phyloP scores from a whole-genome alignment of 2,888 invertebrate genomes.

The Diplazon laetatorius region DNA sequence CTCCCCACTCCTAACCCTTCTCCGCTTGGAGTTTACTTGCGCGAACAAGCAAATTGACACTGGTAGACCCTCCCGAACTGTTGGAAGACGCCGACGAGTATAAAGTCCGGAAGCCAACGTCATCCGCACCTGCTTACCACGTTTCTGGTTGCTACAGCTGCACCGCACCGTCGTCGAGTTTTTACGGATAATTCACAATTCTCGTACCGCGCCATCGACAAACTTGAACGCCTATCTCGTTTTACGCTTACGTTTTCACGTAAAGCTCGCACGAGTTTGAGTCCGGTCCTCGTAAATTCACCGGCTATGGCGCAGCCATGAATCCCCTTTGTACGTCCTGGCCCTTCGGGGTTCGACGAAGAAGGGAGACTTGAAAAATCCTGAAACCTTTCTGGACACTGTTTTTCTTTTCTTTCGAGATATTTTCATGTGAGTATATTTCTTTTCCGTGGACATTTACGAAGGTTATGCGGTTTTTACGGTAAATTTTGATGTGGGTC shows the following conservation, averaged over 20 bases:
- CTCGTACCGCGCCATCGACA: not conserved
- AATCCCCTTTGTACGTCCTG: slow-evolving; percentile 4
- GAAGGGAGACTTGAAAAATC: slow-evolving; percentile 39
- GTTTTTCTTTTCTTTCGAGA: too few species aligned
- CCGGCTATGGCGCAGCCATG: slow-evolving; percentile 26
- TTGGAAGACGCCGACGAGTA: slow-evolving; percentile 14
- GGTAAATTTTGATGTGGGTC: too few species aligned
- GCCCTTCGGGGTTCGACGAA: slow-evolving; percentile 4
- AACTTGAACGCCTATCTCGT: slow-evolving; percentile 25
- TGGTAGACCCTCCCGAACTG: slow-evolving; percentile 24
- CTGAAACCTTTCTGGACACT: too few species aligned
- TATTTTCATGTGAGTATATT: too few species aligned
- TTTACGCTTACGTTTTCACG: slow-evolving; percentile 33
- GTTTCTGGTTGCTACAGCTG: slow-evolving; percentile 15
- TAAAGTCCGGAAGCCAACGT: slow-evolving; percentile 41
- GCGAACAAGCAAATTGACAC: slow-evolving; percentile 41
- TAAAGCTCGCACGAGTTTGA: slow-evolving; percentile 36
- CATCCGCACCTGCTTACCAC: slow-evolving; percentile 44
- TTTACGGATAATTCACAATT: slow-evolving; percentile 4
- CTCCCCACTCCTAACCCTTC: not conserved
- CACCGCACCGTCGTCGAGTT: not conserved
- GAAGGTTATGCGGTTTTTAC: too few species aligned
- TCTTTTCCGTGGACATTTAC: too few species aligned
- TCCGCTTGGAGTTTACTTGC: slow-evolving; percentile 17
- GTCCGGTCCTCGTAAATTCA: slow-evolving; percentile 54